Base-by-base conservation (phyloP, 2,113 vertebrate genomes). In the Atlantisia rogersi region DNA sequence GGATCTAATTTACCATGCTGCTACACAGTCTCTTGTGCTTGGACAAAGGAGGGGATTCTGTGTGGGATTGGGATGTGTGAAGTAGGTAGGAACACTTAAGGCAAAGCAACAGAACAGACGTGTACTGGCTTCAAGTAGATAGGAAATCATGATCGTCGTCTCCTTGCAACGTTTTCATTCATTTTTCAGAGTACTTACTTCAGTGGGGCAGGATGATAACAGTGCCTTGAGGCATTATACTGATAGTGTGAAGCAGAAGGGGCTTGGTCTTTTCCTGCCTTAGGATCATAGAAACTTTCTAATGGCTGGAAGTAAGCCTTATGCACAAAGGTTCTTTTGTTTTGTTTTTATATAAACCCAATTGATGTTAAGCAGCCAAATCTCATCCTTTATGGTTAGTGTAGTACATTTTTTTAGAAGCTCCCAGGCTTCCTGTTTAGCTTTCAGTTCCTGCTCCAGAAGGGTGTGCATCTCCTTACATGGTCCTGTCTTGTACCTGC, bases 331-430 rank as follows among this genome's bases (percentile, higher is more conserved):
- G 62, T 82, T 93, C 93, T 75, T 95, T 88, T 93, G 90, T 94
- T 94, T 93, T 87, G 46, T 55, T 94, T 96, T 91, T 91, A 35
- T 94, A 48, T 91, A 94, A 95, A 95, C 63, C 44, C 59, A 14
- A 60, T 95, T 86, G 86, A 92, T 48, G 44, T 92, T 68, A 90
- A 82, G 91, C 76, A 88, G 86, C 79, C 67, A 71, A 78, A 84
- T 92, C 50, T 87, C 62, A 70, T 94, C 77, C 42, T 92, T 89
- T 95, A 68, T 78, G n/a, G 60, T 86, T 81, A 92, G 44, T 73
- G 39, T 74, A 37, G 64, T 79, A 65, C 8, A 9, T 86, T 92
- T 88, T 25, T 94, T 91, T 58, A 86, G 80, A 77, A 69, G 77
- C 68, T 94, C 46, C 40, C 5, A 5, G 19, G 3, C 60, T 95